Evolutionary conservation across 2,113 vertebrate genomes (phyloP).

Genomic region (Tylochromis polylepis): DNA sequence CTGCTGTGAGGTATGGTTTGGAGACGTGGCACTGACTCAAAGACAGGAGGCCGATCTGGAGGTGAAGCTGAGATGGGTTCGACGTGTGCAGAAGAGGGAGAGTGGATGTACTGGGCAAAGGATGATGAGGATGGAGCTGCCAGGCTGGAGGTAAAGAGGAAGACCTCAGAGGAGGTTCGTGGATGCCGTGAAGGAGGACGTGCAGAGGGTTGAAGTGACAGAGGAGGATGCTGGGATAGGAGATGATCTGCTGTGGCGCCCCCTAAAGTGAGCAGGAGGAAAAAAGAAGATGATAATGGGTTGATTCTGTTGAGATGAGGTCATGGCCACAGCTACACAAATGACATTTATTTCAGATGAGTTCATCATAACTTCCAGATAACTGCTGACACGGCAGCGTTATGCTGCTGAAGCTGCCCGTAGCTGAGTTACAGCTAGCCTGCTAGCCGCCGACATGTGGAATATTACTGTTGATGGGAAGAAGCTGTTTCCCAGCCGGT

Average conservation of each 20-base stretch:
- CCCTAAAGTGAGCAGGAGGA: neutral
- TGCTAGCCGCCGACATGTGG: too few relatives aligned
- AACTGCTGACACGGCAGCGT: too few relatives aligned
- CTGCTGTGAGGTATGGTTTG: neutral
- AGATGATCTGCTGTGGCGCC: neutral
- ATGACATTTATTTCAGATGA: too few relatives aligned
- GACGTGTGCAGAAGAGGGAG: neutral
- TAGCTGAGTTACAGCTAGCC: too few relatives aligned
- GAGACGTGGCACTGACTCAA: neutral
- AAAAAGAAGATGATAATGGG: neutral
- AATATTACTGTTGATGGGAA: too few relatives aligned
- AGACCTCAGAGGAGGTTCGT: neutral
- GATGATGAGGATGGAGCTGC: neutral
- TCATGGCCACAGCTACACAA: too few relatives aligned
- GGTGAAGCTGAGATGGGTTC: neutral
- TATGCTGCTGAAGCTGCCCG: too few relatives aligned
- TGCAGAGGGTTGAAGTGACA: neutral
- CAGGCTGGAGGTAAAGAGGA: neutral
- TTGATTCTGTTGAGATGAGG: neutral
- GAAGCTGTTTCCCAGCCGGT: too few relatives aligned
- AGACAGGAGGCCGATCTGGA: neutral
- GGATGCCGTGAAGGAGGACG: neutral
- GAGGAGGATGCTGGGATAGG: accelerated
- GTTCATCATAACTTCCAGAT: too few relatives aligned
- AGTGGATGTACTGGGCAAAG: neutral